phyloP scores from a whole-genome alignment of 2,888 invertebrate genomes.

The Agrotis puta region DNA sequence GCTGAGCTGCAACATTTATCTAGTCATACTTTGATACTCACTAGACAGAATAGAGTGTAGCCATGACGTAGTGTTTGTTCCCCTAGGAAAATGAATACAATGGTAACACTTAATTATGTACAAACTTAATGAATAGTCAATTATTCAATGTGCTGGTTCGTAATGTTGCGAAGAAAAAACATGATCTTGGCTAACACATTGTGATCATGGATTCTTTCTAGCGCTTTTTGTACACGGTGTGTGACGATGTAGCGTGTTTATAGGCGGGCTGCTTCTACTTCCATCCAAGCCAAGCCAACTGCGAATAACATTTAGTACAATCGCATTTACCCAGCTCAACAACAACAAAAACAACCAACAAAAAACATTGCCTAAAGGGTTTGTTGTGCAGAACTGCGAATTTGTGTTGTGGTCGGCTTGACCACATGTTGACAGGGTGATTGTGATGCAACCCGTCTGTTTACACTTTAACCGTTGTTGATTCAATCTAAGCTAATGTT shows the following conservation, averaged over 20 bases:
- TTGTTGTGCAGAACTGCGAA: slow-evolving; percentile 13
- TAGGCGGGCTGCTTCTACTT: slow-evolving; percentile 11
- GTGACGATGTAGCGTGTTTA: neutral
- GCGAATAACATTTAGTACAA: slow-evolving; percentile 10
- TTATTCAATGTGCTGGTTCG: slow-evolving; percentile 1
- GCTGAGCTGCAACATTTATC: slow-evolving; percentile 35
- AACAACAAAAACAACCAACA: slow-evolving; percentile 11
- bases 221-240: neutral
- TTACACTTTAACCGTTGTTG: slow-evolving; percentile 15
- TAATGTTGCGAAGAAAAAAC: slow-evolving; percentile 3
- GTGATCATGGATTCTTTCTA: slow-evolving; percentile 10
- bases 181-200: slow-evolving; percentile 17
- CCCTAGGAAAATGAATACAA: slow-evolving; percentile 57
- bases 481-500: slow-evolving; percentile 31
- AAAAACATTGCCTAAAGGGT: slow-evolving; percentile 15
- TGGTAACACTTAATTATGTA: slow-evolving; percentile 23
- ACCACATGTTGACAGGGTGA: neutral
- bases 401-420: slow-evolving; percentile 12
- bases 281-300: slow-evolving; percentile 37
- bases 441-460: slow-evolving; percentile 17
- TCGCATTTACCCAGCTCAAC: neutral
- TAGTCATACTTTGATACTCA: slow-evolving; percentile 51
- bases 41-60: slow-evolving; percentile 41
- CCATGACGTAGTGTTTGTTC: slow-evolving; percentile 41
- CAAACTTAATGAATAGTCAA: slow-evolving; percentile 21